Conservation (phyloP, 2,888 invertebrate species). For the Acronicta aceris region DNA sequence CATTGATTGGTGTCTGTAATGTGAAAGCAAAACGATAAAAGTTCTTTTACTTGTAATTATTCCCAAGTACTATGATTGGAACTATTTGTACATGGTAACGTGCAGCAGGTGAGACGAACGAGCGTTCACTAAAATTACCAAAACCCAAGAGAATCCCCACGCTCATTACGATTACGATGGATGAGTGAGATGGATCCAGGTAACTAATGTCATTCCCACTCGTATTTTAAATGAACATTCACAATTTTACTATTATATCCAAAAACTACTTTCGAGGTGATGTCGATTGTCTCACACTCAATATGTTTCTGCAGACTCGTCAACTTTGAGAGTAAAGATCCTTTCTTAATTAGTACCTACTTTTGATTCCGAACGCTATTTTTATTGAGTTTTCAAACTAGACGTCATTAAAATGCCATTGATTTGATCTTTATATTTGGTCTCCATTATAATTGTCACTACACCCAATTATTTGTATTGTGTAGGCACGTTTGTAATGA, state of each 20-base stretch:
- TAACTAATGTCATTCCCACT: no score
- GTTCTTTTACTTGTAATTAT: constrained; percentile 31
- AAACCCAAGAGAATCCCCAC: no score
- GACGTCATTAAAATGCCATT: constrained; percentile 37
- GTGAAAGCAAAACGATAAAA: constrained; percentile 31
- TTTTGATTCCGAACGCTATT: constrained; percentile 26
- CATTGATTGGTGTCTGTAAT: constrained; percentile 36
- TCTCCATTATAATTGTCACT: constrained; percentile 24
- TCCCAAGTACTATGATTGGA: constrained; percentile 23
- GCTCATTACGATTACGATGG: no score
- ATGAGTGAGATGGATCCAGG: no score
- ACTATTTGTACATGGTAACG: neutral
- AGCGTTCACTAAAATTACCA: no score
- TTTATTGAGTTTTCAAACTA: constrained; percentile 37
- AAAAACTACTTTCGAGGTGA: no score
- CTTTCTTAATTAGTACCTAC: constrained; percentile 20
- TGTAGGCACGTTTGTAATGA: constrained; percentile 15
- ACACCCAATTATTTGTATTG: constrained; percentile 23
- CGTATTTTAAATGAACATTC: no score
- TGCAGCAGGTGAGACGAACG: no score
- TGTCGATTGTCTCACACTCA: neutral
- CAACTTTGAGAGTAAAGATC: constrained; percentile 24
- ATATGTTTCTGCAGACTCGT: neutral
- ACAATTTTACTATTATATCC: no score
- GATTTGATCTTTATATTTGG: constrained; percentile 32